Conservation (phyloP, 2,113 vertebrate genomes). For the Jacana jacana region DNA sequence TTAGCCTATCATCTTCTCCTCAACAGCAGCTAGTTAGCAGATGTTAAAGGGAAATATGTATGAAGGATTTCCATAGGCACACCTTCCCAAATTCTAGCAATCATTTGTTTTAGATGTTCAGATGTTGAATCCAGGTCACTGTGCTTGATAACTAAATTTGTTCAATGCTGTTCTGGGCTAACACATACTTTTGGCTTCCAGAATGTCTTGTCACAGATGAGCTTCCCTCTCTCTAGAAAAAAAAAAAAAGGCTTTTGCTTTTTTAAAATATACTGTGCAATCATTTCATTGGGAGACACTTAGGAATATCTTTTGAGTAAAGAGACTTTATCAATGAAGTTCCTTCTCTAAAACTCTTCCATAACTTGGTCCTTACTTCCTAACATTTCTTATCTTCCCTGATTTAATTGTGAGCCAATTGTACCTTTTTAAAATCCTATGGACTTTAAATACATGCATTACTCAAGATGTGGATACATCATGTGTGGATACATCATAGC, state of each 20-base stretch:
- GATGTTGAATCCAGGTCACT: neutral
- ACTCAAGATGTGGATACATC: neutral
- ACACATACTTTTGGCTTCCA: neutral
- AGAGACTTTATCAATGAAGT: neutral
- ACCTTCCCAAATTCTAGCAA: neutral
- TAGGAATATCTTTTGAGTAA: neutral
- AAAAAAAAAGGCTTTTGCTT: neutral
- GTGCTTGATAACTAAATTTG: neutral
- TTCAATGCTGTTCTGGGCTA: neutral
- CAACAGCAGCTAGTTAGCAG: neutral
- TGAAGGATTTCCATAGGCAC: neutral
- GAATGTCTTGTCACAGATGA: neutral
- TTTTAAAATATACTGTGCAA: neutral
- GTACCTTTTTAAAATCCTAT: neutral
- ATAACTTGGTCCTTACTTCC: neutral
- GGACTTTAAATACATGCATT: neutral
- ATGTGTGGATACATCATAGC: rapidly evolving
- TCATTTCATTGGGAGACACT: neutral
- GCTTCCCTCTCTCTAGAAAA: neutral
- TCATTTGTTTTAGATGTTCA: neutral
- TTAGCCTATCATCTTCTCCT: neutral
- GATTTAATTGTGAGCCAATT: neutral
- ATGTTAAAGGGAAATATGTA: neutral
- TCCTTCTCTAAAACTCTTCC: neutral
- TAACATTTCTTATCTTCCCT: neutral